Base-by-base conservation (phyloP, 2,888 invertebrate genomes). In the Metalampra italica region DNA sequence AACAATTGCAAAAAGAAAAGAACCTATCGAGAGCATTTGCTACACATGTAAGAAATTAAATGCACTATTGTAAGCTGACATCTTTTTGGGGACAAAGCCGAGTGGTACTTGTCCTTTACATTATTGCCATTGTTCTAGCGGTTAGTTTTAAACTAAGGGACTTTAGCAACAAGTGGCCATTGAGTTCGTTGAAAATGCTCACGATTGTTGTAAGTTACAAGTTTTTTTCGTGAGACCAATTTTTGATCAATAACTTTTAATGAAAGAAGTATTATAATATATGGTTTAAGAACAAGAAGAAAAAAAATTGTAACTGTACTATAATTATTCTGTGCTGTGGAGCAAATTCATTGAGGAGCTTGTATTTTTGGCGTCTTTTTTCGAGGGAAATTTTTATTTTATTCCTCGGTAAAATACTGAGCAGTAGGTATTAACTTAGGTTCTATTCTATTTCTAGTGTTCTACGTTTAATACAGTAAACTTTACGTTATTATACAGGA, bases 1-100 rank as follows among this genome's bases (percentile, higher is more conserved):
- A 22, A 22, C 22, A 22, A 22, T 66, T 73, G 66, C 65, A 71
- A 70, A 60, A 65, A 68, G 71, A 74, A 83, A 76, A 7, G 12
- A 81, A 76, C 78, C 68, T 60, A 71, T 68, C 64, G 70, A 71
- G 68, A 82, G 80, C 77, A 74, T 68, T 71, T 64, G 86, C 68
- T 75, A 85, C 84, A 85, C 85, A 80, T 79, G 84, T 83, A 83
- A 82, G 82, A 80, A 81, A 82, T 78, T 80, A 82, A 22, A 80
- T 68, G 65, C 64, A 56, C 62, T 56, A 73, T 86, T 85, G 82
- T 85, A 64, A 62, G 62, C 78, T 71, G 75, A 83, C 87, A 87
- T 88, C 87, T 88, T 88, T 80, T 67, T 48, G n/a, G 64, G 53
- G 62, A 83, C 74, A 84, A 82, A 75, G 70, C 70, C 49, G 70